Conservation (phyloP, 2,113 vertebrate genomes). For the Ceratotherium simum region DNA sequence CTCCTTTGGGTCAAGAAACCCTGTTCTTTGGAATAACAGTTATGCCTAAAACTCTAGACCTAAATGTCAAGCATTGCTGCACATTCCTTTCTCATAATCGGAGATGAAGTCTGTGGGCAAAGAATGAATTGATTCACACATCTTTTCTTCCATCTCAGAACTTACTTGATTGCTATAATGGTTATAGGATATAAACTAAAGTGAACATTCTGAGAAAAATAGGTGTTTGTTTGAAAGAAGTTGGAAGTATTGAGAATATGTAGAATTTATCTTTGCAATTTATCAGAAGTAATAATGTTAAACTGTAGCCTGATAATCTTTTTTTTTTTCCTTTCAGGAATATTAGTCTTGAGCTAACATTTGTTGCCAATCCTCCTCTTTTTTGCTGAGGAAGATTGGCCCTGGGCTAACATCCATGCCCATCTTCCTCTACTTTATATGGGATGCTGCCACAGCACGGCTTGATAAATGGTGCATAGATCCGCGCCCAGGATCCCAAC, state of each 20-base stretch:
- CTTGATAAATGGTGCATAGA: too few relatives aligned
- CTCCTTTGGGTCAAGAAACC: constrained; percentile 20
- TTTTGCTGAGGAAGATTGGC: too few relatives aligned
- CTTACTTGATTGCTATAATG: background rate
- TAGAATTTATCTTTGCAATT: constrained; percentile 34
- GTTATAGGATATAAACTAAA: background rate
- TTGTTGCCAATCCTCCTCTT: too few relatives aligned
- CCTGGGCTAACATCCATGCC: too few relatives aligned
- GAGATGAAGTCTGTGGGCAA: background rate
- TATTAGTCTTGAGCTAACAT: too few relatives aligned
- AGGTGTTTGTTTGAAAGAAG: constrained; percentile 21
- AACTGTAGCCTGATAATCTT: background rate
- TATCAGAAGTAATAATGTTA: background rate
- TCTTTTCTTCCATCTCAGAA: constrained; percentile 27
- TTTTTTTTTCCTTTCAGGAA: background rate
- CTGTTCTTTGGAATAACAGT: constrained; percentile 17
- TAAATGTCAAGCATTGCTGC: constrained; percentile 6
- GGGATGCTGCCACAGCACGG: too few relatives aligned
- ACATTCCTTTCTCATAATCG: background rate
- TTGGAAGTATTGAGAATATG: background rate
- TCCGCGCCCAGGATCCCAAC: too few relatives aligned
- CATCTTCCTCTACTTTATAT: too few relatives aligned
- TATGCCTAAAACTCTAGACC: background rate
- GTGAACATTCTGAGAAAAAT: background rate
- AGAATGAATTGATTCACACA: constrained; percentile 6